A percentile compares a stretch with the other conserved stretches of the same genome.
Evolutionary conservation across 2,797 vertebrate species (phyloP).

Genomic region (Synanceia verrucosa): DNA sequence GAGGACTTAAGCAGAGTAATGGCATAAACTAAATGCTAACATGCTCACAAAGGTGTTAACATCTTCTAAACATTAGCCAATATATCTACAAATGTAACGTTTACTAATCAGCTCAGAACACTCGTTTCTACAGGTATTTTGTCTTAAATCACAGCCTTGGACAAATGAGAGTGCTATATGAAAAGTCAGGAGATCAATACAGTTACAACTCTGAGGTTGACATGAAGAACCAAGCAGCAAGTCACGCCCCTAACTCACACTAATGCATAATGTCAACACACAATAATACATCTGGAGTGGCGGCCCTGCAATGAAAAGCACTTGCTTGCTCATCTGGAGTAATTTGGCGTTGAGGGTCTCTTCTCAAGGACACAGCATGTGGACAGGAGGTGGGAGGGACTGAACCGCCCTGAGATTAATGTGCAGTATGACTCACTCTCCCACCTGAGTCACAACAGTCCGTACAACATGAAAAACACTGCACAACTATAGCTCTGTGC

Average conservation of each 20-base stretch:
- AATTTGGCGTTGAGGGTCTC: neutral
- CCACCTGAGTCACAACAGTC: slow-evolving; percentile 12
- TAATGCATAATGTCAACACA: neutral
- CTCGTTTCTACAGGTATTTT: neutral
- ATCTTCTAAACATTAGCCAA: neutral
- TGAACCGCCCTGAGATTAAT: neutral
- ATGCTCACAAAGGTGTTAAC: neutral
- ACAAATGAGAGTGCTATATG: neutral
- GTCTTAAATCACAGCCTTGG: neutral
- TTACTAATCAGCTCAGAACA: neutral
- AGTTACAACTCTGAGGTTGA: neutral
- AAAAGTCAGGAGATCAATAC: neutral
- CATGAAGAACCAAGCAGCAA: too few relatives aligned
- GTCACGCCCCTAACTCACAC: neutral
- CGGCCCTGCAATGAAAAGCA: neutral
- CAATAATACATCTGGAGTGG: neutral
- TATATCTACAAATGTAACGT: neutral
- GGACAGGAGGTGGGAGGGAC: neutral
- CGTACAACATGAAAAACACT: neutral
- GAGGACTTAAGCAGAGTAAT: neutral
- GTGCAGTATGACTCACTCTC: neutral
- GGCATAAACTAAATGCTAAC: neutral
- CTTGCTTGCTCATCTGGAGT: neutral
- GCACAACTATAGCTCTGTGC: neutral
- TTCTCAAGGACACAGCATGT: neutral